phyloP scores from a whole-genome alignment of 2,113 vertebrate genomes.

The Lycaon pictus region DNA sequence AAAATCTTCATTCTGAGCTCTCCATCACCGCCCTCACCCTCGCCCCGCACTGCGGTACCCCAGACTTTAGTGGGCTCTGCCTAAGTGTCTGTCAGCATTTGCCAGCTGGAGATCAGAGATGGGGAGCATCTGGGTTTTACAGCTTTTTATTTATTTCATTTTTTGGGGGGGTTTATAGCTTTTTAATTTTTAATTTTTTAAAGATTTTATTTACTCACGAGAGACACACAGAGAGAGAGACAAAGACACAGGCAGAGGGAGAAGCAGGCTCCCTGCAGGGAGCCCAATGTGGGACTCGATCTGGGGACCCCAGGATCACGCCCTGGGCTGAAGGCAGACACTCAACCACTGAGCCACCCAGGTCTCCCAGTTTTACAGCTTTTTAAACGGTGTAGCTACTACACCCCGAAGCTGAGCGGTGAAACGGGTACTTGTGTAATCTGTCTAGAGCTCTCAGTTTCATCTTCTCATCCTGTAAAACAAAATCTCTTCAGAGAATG shows the following conservation, averaged over 20 bases:
- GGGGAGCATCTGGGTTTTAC: conserved; percentile 89
- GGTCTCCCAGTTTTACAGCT: conserved; percentile 81
- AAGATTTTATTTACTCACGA: too few relatives aligned
- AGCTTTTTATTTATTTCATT: conserved; percentile 63
- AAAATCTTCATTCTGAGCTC: conserved; percentile 66
- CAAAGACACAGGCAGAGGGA: too few relatives aligned
- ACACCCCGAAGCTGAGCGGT: conserved; percentile 80
- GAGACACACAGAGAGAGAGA: too few relatives aligned
- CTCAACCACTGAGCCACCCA: too few relatives aligned
- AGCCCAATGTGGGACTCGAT: too few relatives aligned
- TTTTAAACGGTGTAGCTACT: conserved; percentile 79
- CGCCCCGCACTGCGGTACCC: conserved; percentile 64
- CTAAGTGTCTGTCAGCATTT: conserved; percentile 89
- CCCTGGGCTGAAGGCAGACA: too few relatives aligned
- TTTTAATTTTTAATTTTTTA: too few relatives aligned
- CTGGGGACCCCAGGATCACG: too few relatives aligned
- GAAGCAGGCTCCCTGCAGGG: too few relatives aligned
- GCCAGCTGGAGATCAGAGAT: conserved; percentile 95
- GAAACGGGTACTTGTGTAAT: conserved; percentile 86
- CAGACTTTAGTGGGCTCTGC: conserved; percentile 75
- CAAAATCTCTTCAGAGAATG: conserved; percentile 83
- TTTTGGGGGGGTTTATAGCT: too few relatives aligned
- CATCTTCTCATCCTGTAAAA: conserved; percentile 83
- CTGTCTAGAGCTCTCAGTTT: conserved; percentile 84
- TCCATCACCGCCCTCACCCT: not conserved